Base-by-base conservation (phyloP, 30 jellyfish, hydroid and myxozoan genomes). In the Catostylus mosaicus region DNA sequence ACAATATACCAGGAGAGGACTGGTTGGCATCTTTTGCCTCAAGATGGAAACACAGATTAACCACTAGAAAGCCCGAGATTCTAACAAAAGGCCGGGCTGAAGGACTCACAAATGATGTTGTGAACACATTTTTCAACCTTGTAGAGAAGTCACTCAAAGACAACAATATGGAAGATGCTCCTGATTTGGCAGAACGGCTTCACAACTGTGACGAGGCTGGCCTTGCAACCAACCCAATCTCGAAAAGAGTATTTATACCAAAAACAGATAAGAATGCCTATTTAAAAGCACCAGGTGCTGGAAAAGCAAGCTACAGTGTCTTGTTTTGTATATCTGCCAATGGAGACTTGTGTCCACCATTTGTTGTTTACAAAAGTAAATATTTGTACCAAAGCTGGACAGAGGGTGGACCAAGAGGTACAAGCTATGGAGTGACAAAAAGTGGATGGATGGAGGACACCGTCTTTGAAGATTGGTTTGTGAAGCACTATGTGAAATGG, bases 361-460 rank as follows among this genome's bases (percentile, higher is more conserved):
- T 85, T 85, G 95, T 75, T 16, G 90, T 75, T 23, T 85, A 74
- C 75, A 75, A 85, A 73, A 91, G 77, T 10, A 27, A 30, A 66
- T 26, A 85, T 61, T 67, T 85, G 51, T 85, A 85, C 62, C 75
- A 65, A 36, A 67, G 52, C 27, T 85, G 95, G 95, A 69, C 82
- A 32, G 29, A 27, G 37, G 77, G 79, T 12, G 93, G 93, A n/a
- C 88, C 93, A 20, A 70, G 23, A 69, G 86, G 86, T 31, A 30
- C 93, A 24, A 71, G 78, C 26, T 68, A 83, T 51, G 93, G 65
- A 0, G 82, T 70, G 3, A 85, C 90, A 2, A 38, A 52, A 29
- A 73, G 90, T 48, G 95, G 95, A 11, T 73, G 90, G 77, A 85
- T 71, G 90, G 82, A 85, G 67, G 95, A 75, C 78, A 36, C 12